Conservation (phyloP, 2,888 invertebrate genomes). For the Cheilosia scutellata region DNA sequence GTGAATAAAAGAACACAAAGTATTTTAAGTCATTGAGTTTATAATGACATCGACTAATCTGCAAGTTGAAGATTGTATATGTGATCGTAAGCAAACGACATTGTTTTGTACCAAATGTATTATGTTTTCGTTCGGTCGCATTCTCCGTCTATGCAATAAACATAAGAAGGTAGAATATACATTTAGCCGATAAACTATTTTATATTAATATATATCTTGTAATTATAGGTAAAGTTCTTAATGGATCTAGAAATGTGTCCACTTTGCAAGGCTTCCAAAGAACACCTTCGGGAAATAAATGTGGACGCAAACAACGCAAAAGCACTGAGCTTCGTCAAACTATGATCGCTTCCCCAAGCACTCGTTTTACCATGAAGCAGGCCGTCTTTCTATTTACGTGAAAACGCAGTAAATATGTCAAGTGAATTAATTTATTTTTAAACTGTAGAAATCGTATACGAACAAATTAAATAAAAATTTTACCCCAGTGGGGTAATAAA, state of each 20-base stretch:
- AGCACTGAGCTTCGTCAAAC: conserved; percentile 12
- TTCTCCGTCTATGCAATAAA: conserved; percentile 42
- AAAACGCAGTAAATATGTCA: no score
- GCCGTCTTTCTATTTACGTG: not conserved
- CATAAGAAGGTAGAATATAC: conserved; percentile 38
- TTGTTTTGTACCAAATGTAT: conserved; percentile 53
- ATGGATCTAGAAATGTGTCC: conserved; percentile 55
- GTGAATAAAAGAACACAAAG: not conserved
- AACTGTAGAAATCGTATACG: no score
- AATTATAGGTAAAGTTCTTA: conserved; percentile 48
- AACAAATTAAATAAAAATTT: no score
- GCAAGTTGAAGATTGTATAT: conserved; percentile 32
- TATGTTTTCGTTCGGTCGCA: conserved; percentile 53
- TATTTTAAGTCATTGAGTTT: not conserved
- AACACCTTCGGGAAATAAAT: conserved; percentile 42
- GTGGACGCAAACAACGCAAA: conserved; percentile 28
- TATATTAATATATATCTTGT: not conserved
- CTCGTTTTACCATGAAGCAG: not conserved
- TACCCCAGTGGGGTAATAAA: no score
- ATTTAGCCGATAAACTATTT: not conserved
- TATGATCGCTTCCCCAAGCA: not conserved
- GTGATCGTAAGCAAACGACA: conserved; percentile 54
- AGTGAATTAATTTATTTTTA: no score
- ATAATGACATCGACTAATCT: conserved; percentile 8
- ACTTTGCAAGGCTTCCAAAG: conserved; percentile 40